phyloP scores from a whole-genome alignment of 2,888 invertebrate genomes.

The Coenonympha arcania region DNA sequence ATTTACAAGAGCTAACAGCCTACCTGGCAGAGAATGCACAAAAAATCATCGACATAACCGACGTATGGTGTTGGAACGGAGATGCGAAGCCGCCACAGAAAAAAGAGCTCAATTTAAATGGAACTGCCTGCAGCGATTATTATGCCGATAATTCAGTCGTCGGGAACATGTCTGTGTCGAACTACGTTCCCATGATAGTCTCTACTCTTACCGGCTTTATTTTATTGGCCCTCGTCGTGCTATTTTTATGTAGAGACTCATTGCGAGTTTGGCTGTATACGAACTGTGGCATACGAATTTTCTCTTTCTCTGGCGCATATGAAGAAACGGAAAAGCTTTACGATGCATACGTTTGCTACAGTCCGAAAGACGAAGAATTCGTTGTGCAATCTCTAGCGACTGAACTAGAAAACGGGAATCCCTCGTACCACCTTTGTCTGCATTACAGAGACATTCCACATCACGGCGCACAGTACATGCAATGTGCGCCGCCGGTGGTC shows the following conservation, averaged over 20 bases:
- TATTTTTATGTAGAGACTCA: conserved; percentile 89
- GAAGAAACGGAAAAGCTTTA: conserved; percentile 90
- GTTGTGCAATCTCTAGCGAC: conserved; percentile 88
- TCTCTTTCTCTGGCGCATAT: conserved; percentile 79
- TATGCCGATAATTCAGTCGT: conserved; percentile 88
- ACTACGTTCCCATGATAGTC: conserved; percentile 88
- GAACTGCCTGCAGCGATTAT: conserved; percentile 89
- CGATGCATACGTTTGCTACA: conserved; percentile 94
- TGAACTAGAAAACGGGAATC: conserved; percentile 86
- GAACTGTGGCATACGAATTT: conserved; percentile 87
- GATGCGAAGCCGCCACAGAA: conserved; percentile 82
- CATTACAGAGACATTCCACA: conserved; percentile 90
- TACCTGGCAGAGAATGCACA: conserved; percentile 87
- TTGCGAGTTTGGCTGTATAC: conserved; percentile 91
- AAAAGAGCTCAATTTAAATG: conserved; percentile 86
- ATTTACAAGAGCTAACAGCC: conserved; percentile 85
- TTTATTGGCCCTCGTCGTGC: conserved; percentile 82
- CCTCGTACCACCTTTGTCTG: conserved; percentile 87
- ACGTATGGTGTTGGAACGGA: conserved; percentile 86
- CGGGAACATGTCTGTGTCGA: conserved; percentile 85
- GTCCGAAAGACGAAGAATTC: conserved; percentile 92
- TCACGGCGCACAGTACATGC: conserved; percentile 79
- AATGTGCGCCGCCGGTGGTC: conserved; percentile 82
- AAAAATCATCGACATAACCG: conserved; percentile 83
- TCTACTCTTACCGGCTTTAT: conserved; percentile 85